Evolutionary conservation across 2,888 invertebrate genomes (phyloP), one percentile per base, ranked within the genome.

Genomic region (Chalcosyrphus nemorum): DNA sequence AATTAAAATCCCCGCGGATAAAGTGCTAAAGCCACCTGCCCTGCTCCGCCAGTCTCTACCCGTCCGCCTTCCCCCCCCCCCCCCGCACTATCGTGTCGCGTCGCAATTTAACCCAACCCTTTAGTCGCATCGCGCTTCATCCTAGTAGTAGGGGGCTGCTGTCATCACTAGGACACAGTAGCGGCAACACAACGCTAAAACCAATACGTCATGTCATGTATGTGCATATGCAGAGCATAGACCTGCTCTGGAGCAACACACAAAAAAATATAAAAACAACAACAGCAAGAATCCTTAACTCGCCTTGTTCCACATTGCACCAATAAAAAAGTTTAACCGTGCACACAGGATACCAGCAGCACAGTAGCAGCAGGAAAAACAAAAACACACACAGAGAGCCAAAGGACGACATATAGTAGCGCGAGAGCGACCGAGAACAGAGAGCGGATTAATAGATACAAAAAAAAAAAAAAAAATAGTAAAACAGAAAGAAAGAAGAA

Each of bases 171-270:
- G 17, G 47, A 68, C 56, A n/a, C n/a, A n/a, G n/a, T n/a, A 32
- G 29, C 15, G 43, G 24, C 56, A 41, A 43, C 32, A 43, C 32
- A n/a, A 32, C 50, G n/a, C 15, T 21, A 65, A 57, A 81, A 56
- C 74, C 84, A 84, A 84, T 80, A 74, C 84, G 74, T 80, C 75
- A 84, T 80, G 74, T 70, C 75, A 81, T 68, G 74, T 38, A 61
- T 61, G 29, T 80, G 63, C 52, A 66, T 45, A 71, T 43, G 76
- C 45, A 17, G 13, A 68, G 35, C 47, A 59, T 66, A 75, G 11
- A 38, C 56, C 17, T 41, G 15, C 11, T 63, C 24, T 52, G 15
- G 13, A 21, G 2, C 45, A 41, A 38, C 35, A 7, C 29, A 56
- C 4, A n/a, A 13, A 24, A 29, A 65, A 15, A 19, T 17, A 43